Evolutionary conservation across 2,113 vertebrate genomes (phyloP).

Genomic region (Pomatostomus ruficeps): DNA sequence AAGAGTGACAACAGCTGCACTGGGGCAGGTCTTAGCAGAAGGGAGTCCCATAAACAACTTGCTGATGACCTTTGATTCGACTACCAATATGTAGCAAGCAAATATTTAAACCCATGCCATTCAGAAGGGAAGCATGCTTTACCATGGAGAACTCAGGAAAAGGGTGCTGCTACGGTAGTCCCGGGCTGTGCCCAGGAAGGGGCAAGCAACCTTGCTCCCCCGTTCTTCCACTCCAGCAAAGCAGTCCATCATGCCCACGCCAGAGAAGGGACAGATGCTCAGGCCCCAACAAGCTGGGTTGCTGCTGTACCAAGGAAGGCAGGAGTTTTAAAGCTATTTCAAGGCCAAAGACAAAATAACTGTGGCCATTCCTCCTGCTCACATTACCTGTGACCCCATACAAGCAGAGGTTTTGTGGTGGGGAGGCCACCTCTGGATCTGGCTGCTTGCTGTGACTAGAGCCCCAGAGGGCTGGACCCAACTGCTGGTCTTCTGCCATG

Average conservation of each 20-base stretch:
- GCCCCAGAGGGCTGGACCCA: neutral
- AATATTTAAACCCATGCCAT: neutral
- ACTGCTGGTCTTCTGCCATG: accelerated
- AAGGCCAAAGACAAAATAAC: neutral
- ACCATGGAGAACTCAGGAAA: neutral
- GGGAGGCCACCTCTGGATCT: neutral
- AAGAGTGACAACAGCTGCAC: neutral
- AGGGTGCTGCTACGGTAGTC: neutral
- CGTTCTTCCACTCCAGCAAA: neutral
- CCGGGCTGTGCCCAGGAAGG: neutral
- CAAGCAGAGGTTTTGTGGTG: accelerated
- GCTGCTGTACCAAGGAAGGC: neutral
- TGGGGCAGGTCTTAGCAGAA: neutral
- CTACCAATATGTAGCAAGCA: neutral
- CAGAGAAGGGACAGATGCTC: neutral
- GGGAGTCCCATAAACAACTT: neutral
- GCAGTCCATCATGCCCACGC: neutral
- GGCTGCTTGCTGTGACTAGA: neutral
- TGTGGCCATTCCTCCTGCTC: neutral
- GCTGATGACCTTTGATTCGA: neutral
- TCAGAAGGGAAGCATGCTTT: neutral
- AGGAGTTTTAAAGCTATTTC: neutral
- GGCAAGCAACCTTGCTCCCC: neutral
- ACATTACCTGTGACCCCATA: accelerated
- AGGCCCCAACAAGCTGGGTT: accelerated